phyloP scores from a whole-genome alignment of 64 coral and sea anemone genomes.

The Dendrophyllia cribrosa region DNA sequence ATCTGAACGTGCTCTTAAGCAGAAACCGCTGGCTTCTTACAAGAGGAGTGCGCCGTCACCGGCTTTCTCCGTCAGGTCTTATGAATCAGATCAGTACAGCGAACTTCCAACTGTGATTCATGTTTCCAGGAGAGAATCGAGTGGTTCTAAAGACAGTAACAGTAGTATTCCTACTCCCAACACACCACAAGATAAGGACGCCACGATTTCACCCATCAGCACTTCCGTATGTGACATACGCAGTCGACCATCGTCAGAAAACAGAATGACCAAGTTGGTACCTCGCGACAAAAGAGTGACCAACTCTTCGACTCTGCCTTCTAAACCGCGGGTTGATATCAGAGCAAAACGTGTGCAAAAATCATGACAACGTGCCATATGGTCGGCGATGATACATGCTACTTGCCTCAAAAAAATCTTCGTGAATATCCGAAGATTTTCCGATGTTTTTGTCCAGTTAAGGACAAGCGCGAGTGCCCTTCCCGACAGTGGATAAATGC shows the following conservation, averaged over 20 bases:
- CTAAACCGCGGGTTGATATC: constrained; percentile 44
- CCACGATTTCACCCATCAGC: not conserved
- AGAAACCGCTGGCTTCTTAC: constrained; percentile 41
- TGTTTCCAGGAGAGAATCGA: constrained; percentile 23
- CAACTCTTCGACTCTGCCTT: constrained; percentile 7
- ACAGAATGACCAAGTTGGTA: constrained; percentile 1
- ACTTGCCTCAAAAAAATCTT: too few relatives aligned
- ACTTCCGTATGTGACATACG: not conserved
- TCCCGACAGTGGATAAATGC: too few relatives aligned
- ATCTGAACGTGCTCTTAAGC: not conserved
- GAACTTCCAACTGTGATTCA: constrained; percentile 84
- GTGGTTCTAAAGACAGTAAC: constrained; percentile 20
- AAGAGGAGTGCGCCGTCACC: constrained; percentile 53
- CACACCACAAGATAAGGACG: not conserved
- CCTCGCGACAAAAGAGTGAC: constrained; percentile 12
- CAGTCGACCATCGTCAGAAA: constrained; percentile 11
- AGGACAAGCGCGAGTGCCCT: too few relatives aligned
- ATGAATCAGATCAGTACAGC: constrained; percentile 85
- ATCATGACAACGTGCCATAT: not conserved
- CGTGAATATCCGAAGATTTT: too few relatives aligned
- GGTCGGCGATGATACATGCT: too few relatives aligned
- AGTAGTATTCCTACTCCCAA: not conserved
- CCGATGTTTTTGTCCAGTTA: too few relatives aligned
- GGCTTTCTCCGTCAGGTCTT: constrained; percentile 61
- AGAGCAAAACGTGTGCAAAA: not conserved